Percentiles rank a stretch among this genome's conserved stretches.
Conservation (phyloP, 2,113 vertebrate species). For the Melanocharis versteri region DNA sequence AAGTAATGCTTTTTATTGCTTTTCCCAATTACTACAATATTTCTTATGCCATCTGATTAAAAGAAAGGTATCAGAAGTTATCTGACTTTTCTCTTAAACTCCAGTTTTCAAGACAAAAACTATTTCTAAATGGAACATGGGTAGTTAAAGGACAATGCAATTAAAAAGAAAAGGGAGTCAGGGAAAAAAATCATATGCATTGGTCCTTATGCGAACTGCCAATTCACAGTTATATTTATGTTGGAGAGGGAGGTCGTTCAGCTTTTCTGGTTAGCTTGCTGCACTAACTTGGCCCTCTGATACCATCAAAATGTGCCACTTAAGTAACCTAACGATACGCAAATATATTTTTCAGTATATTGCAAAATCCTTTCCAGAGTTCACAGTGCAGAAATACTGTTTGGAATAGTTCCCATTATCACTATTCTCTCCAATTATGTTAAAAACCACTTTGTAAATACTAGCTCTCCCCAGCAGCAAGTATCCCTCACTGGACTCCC, state of each 20-base stretch:
- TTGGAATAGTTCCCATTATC: neutral
- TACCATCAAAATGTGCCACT: neutral
- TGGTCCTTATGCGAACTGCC: neutral
- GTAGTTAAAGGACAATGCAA: neutral
- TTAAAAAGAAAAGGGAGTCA: neutral
- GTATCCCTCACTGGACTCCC: neutral
- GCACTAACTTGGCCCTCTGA: neutral
- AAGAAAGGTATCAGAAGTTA: neutral
- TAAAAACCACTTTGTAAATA: neutral
- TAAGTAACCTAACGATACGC: neutral
- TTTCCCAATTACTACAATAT: neutral
- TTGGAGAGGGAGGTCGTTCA: neutral
- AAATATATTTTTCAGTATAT: neutral
- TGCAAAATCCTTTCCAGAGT: neutral
- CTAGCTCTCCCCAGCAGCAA: neutral
- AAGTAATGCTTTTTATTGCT: neutral
- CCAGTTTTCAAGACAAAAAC: neutral
- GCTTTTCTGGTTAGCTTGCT: neutral
- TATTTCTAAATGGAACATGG: neutral
- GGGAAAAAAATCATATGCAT: rapidly evolving
- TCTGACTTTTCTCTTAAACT: neutral
- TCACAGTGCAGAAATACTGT: neutral
- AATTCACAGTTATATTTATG: neutral
- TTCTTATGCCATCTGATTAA: neutral
- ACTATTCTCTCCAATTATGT: neutral